Evolutionary conservation across 2,113 vertebrate species (phyloP).

Genomic region (Halcyon malimbica): DNA sequence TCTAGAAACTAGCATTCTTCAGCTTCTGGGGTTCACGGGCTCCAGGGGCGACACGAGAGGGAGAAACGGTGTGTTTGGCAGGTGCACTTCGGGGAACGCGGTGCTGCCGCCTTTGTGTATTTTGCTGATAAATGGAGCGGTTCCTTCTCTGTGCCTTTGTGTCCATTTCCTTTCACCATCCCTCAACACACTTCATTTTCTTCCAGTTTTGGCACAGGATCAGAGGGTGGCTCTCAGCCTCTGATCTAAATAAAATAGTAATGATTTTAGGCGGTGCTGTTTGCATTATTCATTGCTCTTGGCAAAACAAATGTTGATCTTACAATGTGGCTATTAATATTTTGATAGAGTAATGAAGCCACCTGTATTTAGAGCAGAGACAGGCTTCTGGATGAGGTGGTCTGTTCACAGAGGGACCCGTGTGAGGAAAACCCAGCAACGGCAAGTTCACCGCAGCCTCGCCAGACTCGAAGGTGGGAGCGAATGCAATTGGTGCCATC

Average conservation of each 20-base stretch:
- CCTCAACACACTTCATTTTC: background rate
- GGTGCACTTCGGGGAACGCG: fast-evolving
- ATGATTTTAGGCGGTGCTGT: background rate
- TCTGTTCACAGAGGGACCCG: background rate
- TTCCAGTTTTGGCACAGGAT: background rate
- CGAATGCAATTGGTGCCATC: fast-evolving
- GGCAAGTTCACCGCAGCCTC: background rate
- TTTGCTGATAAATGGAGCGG: background rate
- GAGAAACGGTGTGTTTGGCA: background rate
- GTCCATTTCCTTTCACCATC: background rate
- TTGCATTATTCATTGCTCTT: conserved; percentile 48
- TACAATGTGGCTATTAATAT: conserved; percentile 25
- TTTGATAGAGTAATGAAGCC: conserved; percentile 8
- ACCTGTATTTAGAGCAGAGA: background rate
- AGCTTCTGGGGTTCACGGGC: background rate
- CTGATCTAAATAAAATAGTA: conserved; percentile 12
- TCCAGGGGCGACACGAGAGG: background rate
- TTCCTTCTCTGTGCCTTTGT: background rate
- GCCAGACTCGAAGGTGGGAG: background rate
- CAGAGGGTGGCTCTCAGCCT: background rate
- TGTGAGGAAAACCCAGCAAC: background rate
- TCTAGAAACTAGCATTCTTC: background rate
- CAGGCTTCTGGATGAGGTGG: background rate
- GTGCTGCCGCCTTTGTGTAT: background rate
- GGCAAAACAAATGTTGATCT: conserved; percentile 52